Evolutionary conservation across 2,113 vertebrate genomes (phyloP).

Genomic region (Grammomys dolichurus): DNA sequence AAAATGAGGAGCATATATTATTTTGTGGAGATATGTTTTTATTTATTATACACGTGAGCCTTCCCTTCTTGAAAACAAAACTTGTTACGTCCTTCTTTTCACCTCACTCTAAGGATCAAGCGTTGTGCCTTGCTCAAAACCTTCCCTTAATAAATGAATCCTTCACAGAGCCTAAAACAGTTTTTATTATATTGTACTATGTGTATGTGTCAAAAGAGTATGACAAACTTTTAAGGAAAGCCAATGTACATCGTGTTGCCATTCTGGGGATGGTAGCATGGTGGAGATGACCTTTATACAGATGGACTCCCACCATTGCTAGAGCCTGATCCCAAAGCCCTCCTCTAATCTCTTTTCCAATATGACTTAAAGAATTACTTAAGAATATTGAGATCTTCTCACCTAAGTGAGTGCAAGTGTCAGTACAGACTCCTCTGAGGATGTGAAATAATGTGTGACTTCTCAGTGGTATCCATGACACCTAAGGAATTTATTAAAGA

Average conservation of each 20-base stretch:
- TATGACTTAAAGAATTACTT: background rate
- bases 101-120: background rate
- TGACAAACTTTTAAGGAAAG: conserved; percentile 31
- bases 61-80: background rate
- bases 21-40: background rate
- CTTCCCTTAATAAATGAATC: background rate
- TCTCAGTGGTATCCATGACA: background rate
- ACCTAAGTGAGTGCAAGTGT: background rate
- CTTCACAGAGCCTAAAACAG: background rate
- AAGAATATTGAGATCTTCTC: background rate
- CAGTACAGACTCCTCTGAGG: background rate
- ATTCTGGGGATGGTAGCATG: no score
- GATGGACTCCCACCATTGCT: background rate
- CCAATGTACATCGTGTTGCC: background rate
- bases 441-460: background rate
- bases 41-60: background rate
- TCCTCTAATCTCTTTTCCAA: background rate
- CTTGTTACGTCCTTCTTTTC: background rate
- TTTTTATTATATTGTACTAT: conserved; percentile 1
- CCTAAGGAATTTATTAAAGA: conserved; percentile 13
- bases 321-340: background rate
- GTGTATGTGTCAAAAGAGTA: background rate
- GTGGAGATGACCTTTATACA: background rate
- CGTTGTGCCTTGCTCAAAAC: background rate
- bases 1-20: conserved; percentile 2